phyloP scores from a whole-genome alignment of 2,113 vertebrate genomes.

The Chaetops frenatus region DNA sequence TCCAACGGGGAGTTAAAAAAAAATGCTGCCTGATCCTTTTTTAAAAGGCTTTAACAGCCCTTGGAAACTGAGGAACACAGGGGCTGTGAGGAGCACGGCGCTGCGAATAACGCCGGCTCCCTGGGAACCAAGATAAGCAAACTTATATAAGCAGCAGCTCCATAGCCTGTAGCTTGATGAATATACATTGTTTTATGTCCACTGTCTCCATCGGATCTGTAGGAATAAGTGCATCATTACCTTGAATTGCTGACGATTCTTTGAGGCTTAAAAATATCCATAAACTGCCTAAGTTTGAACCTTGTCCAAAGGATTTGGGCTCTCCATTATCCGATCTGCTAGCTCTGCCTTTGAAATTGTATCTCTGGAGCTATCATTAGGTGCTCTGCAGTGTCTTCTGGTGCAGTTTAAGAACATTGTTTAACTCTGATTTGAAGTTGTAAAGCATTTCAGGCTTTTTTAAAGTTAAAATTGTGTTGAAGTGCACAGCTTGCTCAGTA shows the following conservation, averaged over 20 bases:
- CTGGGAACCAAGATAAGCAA: conserved; percentile 41
- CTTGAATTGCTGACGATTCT: conserved; percentile 46
- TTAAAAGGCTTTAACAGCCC: conserved; percentile 28
- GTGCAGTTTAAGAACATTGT: not conserved
- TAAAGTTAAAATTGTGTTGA: not conserved
- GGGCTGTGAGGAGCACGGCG: not conserved
- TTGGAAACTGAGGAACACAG: conserved; percentile 18
- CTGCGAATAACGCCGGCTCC: conserved; percentile 1
- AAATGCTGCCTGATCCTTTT: conserved; percentile 8
- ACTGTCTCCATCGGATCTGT: conserved; percentile 2
- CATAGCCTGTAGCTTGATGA: conserved; percentile 12
- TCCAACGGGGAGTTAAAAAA: not conserved
- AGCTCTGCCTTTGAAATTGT: conserved; percentile 68
- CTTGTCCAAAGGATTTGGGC: conserved; percentile 69
- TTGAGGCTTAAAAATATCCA: conserved; percentile 64
- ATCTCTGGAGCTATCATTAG: conserved; percentile 65
- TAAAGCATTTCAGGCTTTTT: not conserved
- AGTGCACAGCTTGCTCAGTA: not conserved
- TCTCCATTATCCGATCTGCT: conserved; percentile 60
- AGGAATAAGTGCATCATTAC: conserved; percentile 62
- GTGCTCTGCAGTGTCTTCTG: conserved; percentile 47
- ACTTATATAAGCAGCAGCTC: conserved; percentile 48
- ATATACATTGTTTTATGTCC: conserved; percentile 47
- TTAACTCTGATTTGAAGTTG: not conserved
- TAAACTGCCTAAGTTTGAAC: conserved; percentile 64